phyloP scores from a whole-genome alignment of 2,113 vertebrate species.

The Vireo altiloquus region DNA sequence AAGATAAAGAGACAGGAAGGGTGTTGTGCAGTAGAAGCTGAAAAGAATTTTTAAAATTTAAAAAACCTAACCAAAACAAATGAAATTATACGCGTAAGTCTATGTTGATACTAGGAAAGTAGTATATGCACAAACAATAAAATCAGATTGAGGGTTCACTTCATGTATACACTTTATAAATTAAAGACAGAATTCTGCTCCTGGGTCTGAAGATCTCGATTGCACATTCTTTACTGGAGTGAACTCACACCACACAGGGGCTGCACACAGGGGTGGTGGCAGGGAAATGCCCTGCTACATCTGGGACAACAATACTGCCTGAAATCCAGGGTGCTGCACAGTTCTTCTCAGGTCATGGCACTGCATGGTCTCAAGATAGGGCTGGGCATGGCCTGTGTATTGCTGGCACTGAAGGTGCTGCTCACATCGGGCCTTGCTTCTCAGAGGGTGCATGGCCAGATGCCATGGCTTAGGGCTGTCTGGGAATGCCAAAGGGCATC shows the following conservation, averaged over 20 bases:
- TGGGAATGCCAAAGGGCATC: neutral
- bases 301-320: neutral
- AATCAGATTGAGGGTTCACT: neutral
- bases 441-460: neutral
- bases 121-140: neutral
- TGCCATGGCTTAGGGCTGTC: neutral
- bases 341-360: neutral
- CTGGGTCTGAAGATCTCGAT: neutral
- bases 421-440: neutral
- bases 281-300: neutral
- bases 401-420: neutral
- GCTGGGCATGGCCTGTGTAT: fast-evolving
- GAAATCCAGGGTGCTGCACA: neutral
- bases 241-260: neutral
- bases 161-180: neutral
- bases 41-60: neutral
- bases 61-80: neutral
- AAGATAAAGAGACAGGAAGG: neutral
- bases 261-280: neutral
- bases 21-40: neutral
- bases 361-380: neutral
- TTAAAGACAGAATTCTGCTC: slow-evolving; percentile 19
- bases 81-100: neutral
- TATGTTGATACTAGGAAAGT: neutral
- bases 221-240: neutral